Conservation (phyloP, 2,888 invertebrate species). For the Sthenelais limicola region DNA sequence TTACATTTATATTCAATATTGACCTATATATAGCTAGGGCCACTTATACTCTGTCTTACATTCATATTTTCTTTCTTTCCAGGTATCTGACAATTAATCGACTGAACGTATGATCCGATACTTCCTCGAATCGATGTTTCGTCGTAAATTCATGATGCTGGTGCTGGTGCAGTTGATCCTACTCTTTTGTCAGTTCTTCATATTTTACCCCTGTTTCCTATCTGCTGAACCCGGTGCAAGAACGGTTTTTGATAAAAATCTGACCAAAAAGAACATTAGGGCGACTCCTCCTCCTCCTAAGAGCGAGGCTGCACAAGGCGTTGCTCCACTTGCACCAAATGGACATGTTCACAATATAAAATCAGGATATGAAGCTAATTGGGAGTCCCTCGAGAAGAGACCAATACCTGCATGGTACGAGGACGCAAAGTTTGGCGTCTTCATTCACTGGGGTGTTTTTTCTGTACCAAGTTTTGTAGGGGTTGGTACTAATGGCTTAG, state of each 20-base stretch:
- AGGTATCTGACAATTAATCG: too few species aligned
- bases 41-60: too few species aligned
- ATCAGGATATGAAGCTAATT: background rate
- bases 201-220: slow-evolving; percentile 23
- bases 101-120: too few species aligned
- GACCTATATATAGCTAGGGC: too few species aligned
- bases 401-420: slow-evolving; percentile 13
- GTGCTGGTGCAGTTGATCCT: background rate
- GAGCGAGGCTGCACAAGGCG: slow-evolving; percentile 1
- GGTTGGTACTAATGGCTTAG: too few species aligned
- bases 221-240: background rate
- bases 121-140: slow-evolving; percentile 12
- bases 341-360: background rate
- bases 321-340: slow-evolving; percentile 2
- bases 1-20: too few species aligned
- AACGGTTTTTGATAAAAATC: background rate
- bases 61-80: too few species aligned
- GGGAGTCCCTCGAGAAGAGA: slow-evolving; percentile 17
- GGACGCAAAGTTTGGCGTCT: slow-evolving; percentile 79
- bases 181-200: background rate
- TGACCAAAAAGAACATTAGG: background rate
- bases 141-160: background rate
- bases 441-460: slow-evolving; percentile 95
- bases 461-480: slow-evolving; percentile 87
- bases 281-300: slow-evolving; percentile 6